These are phyloP conservation scores for Pachyrhynchus sulphureomaculatus DNA, from an alignment of 1,140 invertebrate species.

Conservation along the genomic window DNA sequence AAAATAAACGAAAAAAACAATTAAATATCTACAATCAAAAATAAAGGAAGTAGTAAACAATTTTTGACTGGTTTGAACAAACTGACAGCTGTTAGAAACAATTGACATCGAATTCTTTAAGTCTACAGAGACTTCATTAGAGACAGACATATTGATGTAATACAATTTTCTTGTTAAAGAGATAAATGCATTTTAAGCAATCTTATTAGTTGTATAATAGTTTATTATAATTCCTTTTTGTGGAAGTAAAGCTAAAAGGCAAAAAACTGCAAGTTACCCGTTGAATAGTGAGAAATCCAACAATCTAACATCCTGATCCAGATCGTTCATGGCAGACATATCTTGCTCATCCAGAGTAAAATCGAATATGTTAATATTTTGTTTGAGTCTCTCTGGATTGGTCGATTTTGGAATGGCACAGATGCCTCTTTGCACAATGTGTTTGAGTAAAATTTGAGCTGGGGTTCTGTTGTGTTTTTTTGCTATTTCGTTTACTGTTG, in stretches of 20 bases:
- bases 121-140: too few relatives aligned
- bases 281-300: slow-evolving; percentile 66
- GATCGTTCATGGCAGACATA: slow-evolving; percentile 55
- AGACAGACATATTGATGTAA: too few relatives aligned
- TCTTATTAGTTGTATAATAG: too few relatives aligned
- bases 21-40: too few relatives aligned
- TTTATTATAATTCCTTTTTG: too few relatives aligned
- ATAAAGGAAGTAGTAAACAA: too few relatives aligned
- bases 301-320: slow-evolving; percentile 67
- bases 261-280: slow-evolving; percentile 32
- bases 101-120: too few relatives aligned
- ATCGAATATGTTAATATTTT: slow-evolving; percentile 65
- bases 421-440: slow-evolving; percentile 71
- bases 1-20: slow-evolving; percentile 12
- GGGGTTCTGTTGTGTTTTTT: slow-evolving; percentile 66
- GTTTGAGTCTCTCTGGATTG: slow-evolving; percentile 67
- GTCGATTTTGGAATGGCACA: slow-evolving; percentile 84
- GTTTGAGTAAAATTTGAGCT: slow-evolving; percentile 78
- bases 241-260: too few relatives aligned
- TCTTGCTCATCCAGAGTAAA: slow-evolving; percentile 61
- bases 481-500: slow-evolving; percentile 68
- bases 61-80: too few relatives aligned
- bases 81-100: too few relatives aligned
- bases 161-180: too few relatives aligned
- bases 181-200: too few relatives aligned